These are phyloP conservation scores for Leptestheria dahalacensis DNA, from an alignment of 1,140 invertebrate genomes.

Conservation along the genomic window DNA sequence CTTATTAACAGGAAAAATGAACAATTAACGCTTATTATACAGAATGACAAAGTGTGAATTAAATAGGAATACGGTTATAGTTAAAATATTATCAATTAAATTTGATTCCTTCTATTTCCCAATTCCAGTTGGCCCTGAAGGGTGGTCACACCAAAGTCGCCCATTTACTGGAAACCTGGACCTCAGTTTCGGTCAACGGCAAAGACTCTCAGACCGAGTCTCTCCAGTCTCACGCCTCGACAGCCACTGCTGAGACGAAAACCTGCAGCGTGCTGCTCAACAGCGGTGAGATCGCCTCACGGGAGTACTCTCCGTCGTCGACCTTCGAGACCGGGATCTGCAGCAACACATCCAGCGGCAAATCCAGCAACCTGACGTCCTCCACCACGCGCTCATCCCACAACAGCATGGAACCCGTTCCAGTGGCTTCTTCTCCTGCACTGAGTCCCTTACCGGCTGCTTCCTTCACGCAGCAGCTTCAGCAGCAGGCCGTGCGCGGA, in stretches of 20 bases:
- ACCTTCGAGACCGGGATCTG: slow-evolving; percentile 19
- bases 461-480: slow-evolving; percentile 60
- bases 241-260: slow-evolving; percentile 45
- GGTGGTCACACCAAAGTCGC: slow-evolving; percentile 56
- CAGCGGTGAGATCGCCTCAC: background rate
- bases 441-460: slow-evolving; percentile 17
- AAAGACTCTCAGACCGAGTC: background rate
- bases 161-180: slow-evolving; percentile 35
- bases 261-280: slow-evolving; percentile 42
- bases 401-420: slow-evolving; percentile 3
- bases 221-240: background rate
- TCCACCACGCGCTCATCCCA: slow-evolving; percentile 12
- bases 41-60: too few relatives aligned
- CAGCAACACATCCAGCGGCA: slow-evolving; percentile 16
- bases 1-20: too few relatives aligned
- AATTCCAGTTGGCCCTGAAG: slow-evolving; percentile 58
- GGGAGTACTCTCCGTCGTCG: slow-evolving; percentile 25
- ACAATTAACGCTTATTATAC: too few relatives aligned
- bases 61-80: too few relatives aligned
- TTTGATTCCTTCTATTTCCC: slow-evolving; percentile 42
- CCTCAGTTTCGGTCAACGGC: background rate
- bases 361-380: slow-evolving; percentile 17
- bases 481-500: slow-evolving; percentile 33
- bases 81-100: background rate
- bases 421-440: slow-evolving; percentile 11